Evolutionary conservation across 2,888 invertebrate species (phyloP).

Genomic region (Scaptomyza cyrtandrae): DNA sequence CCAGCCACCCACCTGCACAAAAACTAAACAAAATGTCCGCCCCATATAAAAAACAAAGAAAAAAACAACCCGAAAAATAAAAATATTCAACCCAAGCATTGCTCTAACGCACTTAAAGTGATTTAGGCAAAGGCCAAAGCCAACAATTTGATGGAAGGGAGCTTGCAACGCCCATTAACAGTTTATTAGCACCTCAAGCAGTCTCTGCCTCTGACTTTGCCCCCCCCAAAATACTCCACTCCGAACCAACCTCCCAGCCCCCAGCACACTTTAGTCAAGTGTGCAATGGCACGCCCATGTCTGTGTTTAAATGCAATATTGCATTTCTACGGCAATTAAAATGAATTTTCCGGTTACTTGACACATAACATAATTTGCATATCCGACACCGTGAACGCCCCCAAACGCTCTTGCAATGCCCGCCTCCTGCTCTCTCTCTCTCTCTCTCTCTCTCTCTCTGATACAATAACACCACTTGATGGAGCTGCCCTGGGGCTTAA

Average conservation of each 20-base stretch:
- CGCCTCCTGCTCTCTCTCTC: background rate
- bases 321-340: conserved; percentile 82
- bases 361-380: conserved; percentile 84
- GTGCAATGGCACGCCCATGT: conserved; percentile 30
- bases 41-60: background rate
- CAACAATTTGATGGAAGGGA: background rate
- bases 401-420: background rate
- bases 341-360: conserved; percentile 84
- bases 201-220: no score
- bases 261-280: conserved; percentile 6
- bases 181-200: conserved; percentile 63
- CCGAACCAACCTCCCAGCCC: no score
- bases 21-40: conserved; percentile 8
- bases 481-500: conserved; percentile 43
- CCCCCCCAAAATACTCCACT: background rate
- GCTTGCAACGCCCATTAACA: conserved; percentile 47
- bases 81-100: conserved; percentile 6
- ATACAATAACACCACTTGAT: conserved; percentile 24
- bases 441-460: background rate
- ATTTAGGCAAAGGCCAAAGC: conserved; percentile 14
- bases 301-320: conserved; percentile 63
- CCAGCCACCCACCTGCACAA: conserved; percentile 14
- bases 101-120: conserved; percentile 45
- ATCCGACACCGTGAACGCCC: conserved; percentile 65
- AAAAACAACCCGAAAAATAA: background rate